Evolutionary conservation across 2,888 invertebrate species (phyloP).

Genomic region (Lamproptera curius): DNA sequence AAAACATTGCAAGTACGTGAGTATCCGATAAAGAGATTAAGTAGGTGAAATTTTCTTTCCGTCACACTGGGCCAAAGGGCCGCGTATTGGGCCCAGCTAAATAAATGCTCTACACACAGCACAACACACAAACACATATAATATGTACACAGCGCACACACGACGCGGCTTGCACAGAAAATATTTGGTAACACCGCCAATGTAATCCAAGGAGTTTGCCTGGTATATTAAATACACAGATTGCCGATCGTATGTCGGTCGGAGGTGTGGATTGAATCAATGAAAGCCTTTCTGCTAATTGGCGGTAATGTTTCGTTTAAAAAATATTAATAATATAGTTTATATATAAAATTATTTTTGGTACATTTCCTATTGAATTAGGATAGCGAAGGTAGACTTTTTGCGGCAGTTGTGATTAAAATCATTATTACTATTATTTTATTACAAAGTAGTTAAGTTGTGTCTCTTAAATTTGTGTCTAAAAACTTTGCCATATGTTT

Average conservation of each 20-base stretch:
- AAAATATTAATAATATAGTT: not conserved
- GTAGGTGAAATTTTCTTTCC: constrained; percentile 18
- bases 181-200: constrained; percentile 70
- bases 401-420: too few species aligned
- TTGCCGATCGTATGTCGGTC: constrained; percentile 38
- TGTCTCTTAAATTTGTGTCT: too few species aligned
- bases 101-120: constrained; percentile 63
- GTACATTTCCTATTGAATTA: too few species aligned
- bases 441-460: too few species aligned
- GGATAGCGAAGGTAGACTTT: too few species aligned
- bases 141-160: constrained; percentile 58
- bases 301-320: constrained; percentile 1
- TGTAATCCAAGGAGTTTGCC: constrained; percentile 69
- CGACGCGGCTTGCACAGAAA: constrained; percentile 60
- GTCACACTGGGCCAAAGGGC: constrained; percentile 38
- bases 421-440: too few species aligned
- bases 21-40: too few species aligned
- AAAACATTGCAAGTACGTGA: too few species aligned
- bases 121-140: constrained; percentile 49
- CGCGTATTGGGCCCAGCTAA: constrained; percentile 57
- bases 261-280: constrained; percentile 7
- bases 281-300: constrained; percentile 2
- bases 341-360: too few species aligned
- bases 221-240: constrained; percentile 62
- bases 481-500: too few species aligned